These are phyloP conservation scores for Sinhomidia bicolor DNA, from an alignment of 2,888 invertebrate species.

Conservation along the genomic window DNA sequence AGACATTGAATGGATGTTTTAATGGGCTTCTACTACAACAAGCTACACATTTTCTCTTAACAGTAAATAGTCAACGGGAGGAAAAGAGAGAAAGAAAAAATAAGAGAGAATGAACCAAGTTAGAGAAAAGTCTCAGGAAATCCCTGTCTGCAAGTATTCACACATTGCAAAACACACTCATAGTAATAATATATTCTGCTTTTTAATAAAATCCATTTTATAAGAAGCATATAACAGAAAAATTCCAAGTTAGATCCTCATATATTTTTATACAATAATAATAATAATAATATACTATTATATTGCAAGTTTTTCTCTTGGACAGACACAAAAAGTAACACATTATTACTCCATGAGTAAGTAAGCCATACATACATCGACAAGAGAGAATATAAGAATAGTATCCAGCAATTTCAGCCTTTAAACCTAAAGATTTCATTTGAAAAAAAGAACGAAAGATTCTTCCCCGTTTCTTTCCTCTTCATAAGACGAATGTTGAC, in stretches of 20 bases:
- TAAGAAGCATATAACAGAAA: neutral
- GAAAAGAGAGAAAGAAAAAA: neutral
- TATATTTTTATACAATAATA: neutral
- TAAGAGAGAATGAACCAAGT: conserved; percentile 5
- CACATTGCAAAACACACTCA: conserved; percentile 35
- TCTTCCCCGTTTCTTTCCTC: conserved; percentile 3
- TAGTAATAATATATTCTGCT: too few relatives aligned
- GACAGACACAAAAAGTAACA: conserved; percentile 30
- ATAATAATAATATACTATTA: neutral
- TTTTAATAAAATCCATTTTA: neutral
- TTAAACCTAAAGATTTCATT: conserved; percentile 49
- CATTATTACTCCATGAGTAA: conserved; percentile 13
- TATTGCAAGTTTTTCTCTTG: conserved; percentile 2
- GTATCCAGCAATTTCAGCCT: conserved; percentile 23
- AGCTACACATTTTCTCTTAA: conserved; percentile 43
- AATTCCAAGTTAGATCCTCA: neutral
- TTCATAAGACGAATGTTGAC: conserved; percentile 61
- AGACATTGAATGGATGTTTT: conserved; percentile 75
- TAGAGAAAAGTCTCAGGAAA: conserved; percentile 57
- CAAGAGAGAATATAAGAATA: neutral
- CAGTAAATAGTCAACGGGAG: neutral
- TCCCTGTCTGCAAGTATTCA: conserved; percentile 43
- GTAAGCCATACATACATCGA: neutral
- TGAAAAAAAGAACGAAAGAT: conserved; percentile 4
- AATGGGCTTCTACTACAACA: conserved; percentile 71